Percentiles rank a stretch among this genome's conserved stretches.
These are phyloP conservation scores for Anolis sagrei DNA, from an alignment of 2,113 vertebrate species.

Conservation along the genomic window DNA sequence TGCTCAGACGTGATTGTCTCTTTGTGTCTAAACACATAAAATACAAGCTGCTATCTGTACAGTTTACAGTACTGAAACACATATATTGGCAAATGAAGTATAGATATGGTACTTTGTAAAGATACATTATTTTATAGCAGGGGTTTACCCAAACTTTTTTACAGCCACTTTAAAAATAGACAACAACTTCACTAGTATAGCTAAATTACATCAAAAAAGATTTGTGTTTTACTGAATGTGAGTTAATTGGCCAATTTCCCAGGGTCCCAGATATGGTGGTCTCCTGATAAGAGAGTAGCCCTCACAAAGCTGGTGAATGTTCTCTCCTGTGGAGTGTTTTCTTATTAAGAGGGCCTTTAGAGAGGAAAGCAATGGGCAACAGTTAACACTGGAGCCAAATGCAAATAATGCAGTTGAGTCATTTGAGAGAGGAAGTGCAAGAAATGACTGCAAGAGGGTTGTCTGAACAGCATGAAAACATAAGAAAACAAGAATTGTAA, in stretches of 20 bases:
- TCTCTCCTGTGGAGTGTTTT: neutral
- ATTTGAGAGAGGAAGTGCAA: neutral
- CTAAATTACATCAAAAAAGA: conserved; percentile 86
- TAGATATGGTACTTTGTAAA: conserved; percentile 98
- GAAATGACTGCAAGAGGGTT: neutral
- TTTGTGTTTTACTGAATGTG: conserved; percentile 75
- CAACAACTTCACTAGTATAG: conserved; percentile 85
- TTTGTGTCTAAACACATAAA: conserved; percentile 92
- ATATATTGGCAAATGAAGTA: conserved; percentile 96
- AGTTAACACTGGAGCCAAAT: neutral
- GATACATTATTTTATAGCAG: conserved; percentile 99
- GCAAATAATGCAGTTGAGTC: conserved; percentile 12
- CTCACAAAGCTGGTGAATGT: conserved; percentile 15
- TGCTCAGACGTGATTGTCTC: conserved; percentile 96
- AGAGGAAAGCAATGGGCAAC: neutral
- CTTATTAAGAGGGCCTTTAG: conserved; percentile 6
- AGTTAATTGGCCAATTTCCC: conserved; percentile 87
- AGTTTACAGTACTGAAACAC: conserved; percentile 97
- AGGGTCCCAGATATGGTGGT: conserved; percentile 77
- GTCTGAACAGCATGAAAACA: conserved; percentile 22
- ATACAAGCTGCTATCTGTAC: conserved; percentile 91
- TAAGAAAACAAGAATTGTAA: neutral
- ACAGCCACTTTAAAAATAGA: conserved; percentile 88
- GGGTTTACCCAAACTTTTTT: conserved; percentile 84
- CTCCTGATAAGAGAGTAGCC: conserved; percentile 39